phyloP scores from a whole-genome alignment of 2,113 vertebrate species.

The Hyperopisus bebe region DNA sequence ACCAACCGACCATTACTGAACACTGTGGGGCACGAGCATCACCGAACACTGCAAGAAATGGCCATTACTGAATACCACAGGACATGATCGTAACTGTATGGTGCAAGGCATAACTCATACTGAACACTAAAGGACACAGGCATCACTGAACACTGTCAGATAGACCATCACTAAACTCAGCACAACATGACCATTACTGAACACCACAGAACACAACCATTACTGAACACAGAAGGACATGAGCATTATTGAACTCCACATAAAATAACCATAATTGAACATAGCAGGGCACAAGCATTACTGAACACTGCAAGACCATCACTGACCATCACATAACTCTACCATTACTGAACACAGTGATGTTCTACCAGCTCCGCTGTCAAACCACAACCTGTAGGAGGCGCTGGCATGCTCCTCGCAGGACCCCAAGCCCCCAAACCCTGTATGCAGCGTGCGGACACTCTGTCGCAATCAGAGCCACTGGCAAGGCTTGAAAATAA shows the following conservation, averaged over 20 bases:
- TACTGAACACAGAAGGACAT: not conserved
- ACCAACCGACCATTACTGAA: constrained; percentile 12
- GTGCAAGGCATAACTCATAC: not conserved
- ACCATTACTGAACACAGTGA: not conserved
- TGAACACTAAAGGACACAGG: not conserved
- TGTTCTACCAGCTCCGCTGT: not conserved
- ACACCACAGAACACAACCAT: not conserved
- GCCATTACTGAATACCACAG: not conserved
- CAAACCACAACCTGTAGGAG: not conserved
- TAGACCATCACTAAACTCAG: not conserved
- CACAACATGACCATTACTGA: not conserved
- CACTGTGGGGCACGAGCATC: not conserved
- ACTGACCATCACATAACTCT: not conserved
- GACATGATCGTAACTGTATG: not conserved
- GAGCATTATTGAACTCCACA: not conserved
- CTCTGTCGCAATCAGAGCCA: not conserved
- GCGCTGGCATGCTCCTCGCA: not conserved
- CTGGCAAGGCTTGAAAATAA: not conserved
- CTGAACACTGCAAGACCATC: not conserved
- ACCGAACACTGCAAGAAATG: not conserved
- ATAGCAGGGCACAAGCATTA: not conserved
- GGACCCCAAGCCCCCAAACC: not conserved
- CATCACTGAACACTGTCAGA: not conserved
- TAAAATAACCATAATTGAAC: not conserved
- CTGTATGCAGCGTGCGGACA: not conserved